A percentile compares a stretch with the other conserved stretches of the same genome.
Conservation (phyloP, 1,140 invertebrate genomes). For the Episyrphus balteatus region DNA sequence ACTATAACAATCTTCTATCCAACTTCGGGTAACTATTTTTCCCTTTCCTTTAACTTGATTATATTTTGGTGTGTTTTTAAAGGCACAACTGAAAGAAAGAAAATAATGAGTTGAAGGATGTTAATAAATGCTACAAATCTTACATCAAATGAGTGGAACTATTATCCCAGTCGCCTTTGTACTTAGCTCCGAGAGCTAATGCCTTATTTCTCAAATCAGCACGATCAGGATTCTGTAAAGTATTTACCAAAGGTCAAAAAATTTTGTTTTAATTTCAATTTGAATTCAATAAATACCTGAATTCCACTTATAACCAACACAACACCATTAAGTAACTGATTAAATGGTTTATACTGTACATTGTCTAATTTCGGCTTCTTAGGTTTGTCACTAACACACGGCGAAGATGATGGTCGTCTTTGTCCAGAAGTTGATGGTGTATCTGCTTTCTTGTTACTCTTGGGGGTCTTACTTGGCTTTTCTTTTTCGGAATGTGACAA, state of each 20-base stretch:
- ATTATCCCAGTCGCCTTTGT: constrained; percentile 61
- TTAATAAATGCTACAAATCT: constrained; percentile 9
- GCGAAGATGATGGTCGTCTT: constrained; percentile 6
- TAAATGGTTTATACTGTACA: constrained; percentile 40
- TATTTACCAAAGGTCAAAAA: too few relatives aligned
- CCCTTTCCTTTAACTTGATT: constrained; percentile 56
- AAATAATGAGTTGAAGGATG: constrained; percentile 1
- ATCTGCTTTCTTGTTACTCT: background rate
- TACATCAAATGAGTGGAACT: constrained; percentile 75
- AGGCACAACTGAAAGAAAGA: constrained; percentile 60
- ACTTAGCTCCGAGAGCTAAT: constrained; percentile 66
- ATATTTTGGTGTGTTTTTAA: constrained; percentile 79
- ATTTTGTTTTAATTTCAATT: too few relatives aligned
- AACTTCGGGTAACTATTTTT: constrained; percentile 61
- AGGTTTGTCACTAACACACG: constrained; percentile 7
- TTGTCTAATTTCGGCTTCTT: constrained; percentile 6
- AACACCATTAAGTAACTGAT: constrained; percentile 51
- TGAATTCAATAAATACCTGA: constrained; percentile 24
- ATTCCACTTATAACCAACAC: constrained; percentile 76
- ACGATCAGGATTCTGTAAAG: constrained; percentile 63
- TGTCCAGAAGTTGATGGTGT: too few relatives aligned
- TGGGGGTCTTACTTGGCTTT: background rate
- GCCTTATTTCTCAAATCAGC: constrained; percentile 55
- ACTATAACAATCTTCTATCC: constrained; percentile 60
- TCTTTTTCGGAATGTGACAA: background rate